These are phyloP conservation scores for Peromyscus californicus DNA, from an alignment of 2,113 vertebrate genomes.

Conservation along the genomic window DNA sequence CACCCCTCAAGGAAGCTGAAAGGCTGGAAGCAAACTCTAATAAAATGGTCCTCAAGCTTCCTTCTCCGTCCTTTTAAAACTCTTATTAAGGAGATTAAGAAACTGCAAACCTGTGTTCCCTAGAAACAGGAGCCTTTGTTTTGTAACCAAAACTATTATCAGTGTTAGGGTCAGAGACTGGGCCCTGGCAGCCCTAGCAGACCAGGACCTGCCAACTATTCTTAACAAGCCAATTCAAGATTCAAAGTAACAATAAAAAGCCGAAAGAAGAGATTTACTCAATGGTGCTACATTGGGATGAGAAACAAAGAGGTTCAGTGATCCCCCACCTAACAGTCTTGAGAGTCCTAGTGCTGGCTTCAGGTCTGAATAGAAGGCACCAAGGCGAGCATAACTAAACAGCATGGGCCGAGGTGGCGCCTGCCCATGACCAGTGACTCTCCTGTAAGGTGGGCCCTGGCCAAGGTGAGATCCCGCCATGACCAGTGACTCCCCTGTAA, in stretches of 20 bases:
- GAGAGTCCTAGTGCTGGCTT: background rate
- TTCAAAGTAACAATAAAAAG: background rate
- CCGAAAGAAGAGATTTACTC: background rate
- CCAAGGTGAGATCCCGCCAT: no score
- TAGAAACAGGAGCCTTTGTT: background rate
- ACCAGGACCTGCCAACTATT: background rate
- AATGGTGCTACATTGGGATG: background rate
- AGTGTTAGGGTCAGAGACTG: background rate
- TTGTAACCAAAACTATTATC: background rate
- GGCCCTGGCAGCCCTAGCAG: background rate
- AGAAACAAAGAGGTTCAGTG: background rate
- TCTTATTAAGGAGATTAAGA: background rate
- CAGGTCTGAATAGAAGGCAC: background rate
- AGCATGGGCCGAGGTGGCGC: background rate
- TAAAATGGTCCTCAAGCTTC: background rate
- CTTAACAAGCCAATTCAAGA: background rate
- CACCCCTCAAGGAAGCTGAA: background rate
- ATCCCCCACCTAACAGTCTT: background rate
- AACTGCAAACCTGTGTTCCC: background rate
- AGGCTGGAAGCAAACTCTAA: background rate
- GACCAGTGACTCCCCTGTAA: no score
- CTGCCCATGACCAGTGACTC: background rate
- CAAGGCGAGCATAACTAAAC: background rate
- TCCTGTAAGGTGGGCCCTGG: background rate
- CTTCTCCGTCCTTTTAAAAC: background rate